A percentile compares a stretch with the other conserved stretches of the same genome.
Evolutionary conservation across 2,797 vertebrate species (phyloP).

Genomic region (Tachyglossus aculeatus): DNA sequence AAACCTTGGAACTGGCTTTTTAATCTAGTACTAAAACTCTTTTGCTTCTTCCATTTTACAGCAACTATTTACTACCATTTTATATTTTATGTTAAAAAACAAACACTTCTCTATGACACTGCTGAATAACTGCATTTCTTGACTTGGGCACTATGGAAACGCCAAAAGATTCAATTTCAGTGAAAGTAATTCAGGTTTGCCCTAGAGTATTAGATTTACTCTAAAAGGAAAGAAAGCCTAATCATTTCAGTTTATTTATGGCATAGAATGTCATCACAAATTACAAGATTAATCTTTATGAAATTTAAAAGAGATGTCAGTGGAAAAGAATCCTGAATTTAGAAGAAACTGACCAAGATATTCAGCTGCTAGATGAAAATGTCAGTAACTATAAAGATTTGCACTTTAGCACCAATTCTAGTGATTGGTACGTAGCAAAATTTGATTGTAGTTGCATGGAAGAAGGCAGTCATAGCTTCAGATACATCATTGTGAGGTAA

Average conservation of each 20-base stretch:
- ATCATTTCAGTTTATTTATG: constrained; percentile 38
- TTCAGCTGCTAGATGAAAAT: constrained; percentile 51
- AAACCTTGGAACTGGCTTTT: too few species aligned
- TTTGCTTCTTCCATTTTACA: neutral
- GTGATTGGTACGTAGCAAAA: constrained; percentile 22
- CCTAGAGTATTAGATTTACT: constrained; percentile 11
- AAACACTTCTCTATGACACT: too few species aligned
- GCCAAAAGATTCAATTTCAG: constrained; percentile 27
- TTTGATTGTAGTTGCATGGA: constrained; percentile 36
- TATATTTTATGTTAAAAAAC: constrained; percentile 13
- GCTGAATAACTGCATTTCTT: constrained; percentile 33
- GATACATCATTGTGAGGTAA: neutral
- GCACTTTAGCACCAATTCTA: constrained; percentile 6
- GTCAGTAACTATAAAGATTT: constrained; percentile 26
- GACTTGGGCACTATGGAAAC: constrained; percentile 5
- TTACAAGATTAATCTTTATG: constrained; percentile 22
- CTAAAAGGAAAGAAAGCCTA: constrained; percentile 20
- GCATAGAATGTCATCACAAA: constrained; percentile 36
- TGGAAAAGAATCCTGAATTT: constrained; percentile 33
- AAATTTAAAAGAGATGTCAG: neutral
- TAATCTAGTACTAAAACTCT: too few species aligned
- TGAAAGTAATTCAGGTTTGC: constrained; percentile 21
- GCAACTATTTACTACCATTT: neutral
- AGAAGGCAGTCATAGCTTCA: constrained; percentile 26
- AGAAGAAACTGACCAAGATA: constrained; percentile 32